Conservation (phyloP, 2,888 invertebrate species). For the Tortricodes alternella region DNA sequence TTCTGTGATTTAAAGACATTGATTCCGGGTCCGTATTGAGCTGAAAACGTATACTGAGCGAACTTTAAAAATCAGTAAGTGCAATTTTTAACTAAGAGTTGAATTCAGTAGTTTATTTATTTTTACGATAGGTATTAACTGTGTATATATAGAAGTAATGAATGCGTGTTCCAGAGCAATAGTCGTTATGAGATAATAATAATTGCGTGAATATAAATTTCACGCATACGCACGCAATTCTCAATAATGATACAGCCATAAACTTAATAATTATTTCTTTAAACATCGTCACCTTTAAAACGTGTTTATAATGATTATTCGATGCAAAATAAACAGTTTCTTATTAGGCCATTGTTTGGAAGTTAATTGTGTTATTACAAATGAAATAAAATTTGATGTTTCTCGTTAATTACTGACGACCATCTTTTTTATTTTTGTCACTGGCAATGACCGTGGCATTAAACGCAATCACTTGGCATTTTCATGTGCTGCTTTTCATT, state of each 20-base stretch:
- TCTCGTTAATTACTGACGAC: slow-evolving; percentile 32
- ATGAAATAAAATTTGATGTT: slow-evolving; percentile 39
- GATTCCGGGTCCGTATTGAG: not conserved
- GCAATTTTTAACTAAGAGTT: slow-evolving; percentile 31
- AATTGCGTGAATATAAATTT: slow-evolving; percentile 1
- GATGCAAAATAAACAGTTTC: not conserved
- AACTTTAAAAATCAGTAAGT: slow-evolving; percentile 28
- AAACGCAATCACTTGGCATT: no score
- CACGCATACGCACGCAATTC: slow-evolving; percentile 5
- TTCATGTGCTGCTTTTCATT: no score
- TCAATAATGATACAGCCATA: not conserved
- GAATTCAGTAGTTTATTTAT: slow-evolving; percentile 28
- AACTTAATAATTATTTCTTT: slow-evolving; percentile 7
- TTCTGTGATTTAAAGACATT: slow-evolving; percentile 26
- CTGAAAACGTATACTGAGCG: slow-evolving; percentile 14
- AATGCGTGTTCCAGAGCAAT: slow-evolving; percentile 10
- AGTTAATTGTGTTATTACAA: slow-evolving; percentile 35
- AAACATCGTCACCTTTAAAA: not conserved
- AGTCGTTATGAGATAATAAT: slow-evolving; percentile 14
- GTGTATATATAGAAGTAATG: slow-evolving; percentile 25
- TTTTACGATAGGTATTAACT: slow-evolving; percentile 16
- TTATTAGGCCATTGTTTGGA: slow-evolving; percentile 24
- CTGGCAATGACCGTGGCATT: not conserved
- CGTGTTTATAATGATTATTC: slow-evolving; percentile 5
- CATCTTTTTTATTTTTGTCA: slow-evolving; percentile 6